These are phyloP conservation scores for Prionace glauca DNA, from an alignment of 2,797 vertebrate genomes.

Conservation along the genomic window DNA sequence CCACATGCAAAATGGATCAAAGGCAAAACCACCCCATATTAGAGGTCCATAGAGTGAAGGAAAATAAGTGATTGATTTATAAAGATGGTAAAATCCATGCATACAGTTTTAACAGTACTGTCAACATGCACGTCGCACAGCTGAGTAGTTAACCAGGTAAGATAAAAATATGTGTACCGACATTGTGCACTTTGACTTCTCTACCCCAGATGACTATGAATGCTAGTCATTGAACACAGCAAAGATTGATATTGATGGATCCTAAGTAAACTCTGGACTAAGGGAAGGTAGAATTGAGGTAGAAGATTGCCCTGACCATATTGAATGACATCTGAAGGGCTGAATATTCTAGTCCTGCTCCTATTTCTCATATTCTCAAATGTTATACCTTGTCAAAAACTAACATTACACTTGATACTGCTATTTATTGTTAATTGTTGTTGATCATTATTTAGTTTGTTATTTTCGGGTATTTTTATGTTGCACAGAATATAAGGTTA, in stretches of 20 bases:
- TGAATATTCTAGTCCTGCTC: too few relatives aligned
- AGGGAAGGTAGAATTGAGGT: too few relatives aligned
- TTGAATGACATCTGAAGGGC: neutral
- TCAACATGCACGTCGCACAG: neutral
- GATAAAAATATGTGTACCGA: neutral
- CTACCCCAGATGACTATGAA: neutral
- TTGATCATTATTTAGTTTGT: neutral
- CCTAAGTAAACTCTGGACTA: too few relatives aligned
- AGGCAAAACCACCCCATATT: neutral
- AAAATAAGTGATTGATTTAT: neutral
- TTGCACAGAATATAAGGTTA: neutral
- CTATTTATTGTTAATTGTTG: neutral
- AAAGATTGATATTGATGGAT: too few relatives aligned
- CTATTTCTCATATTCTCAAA: neutral
- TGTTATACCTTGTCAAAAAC: neutral
- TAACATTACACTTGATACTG: neutral
- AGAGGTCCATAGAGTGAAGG: neutral
- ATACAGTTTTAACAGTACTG: neutral
- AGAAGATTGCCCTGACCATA: neutral
- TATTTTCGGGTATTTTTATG: neutral
- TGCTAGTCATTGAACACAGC: too few relatives aligned
- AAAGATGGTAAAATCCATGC: neutral
- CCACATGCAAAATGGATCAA: neutral
- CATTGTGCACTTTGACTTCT: neutral
- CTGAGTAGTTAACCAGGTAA: neutral